Conservation (phyloP, 2,888 invertebrate species). For the Cistogaster globosa region DNA sequence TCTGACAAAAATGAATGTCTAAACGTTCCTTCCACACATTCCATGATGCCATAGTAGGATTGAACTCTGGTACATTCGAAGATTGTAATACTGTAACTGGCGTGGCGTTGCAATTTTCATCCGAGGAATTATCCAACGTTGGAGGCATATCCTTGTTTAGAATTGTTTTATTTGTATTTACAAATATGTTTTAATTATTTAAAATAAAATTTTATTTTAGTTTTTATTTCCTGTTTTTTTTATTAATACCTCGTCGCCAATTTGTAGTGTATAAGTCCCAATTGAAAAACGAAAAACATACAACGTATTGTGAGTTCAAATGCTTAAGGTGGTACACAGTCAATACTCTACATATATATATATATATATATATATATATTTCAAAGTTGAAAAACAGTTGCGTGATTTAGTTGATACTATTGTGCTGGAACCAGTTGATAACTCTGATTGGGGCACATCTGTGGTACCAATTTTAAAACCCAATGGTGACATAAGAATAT, state of each 20-base stretch:
- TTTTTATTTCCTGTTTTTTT: not conserved
- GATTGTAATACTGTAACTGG: not conserved
- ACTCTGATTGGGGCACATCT: not conserved
- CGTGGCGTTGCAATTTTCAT: not conserved
- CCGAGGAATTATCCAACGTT: not conserved
- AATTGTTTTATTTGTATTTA: not conserved
- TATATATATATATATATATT: too few relatives aligned
- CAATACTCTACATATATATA: too few relatives aligned
- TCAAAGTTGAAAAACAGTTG: not conserved
- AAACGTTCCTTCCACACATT: constrained; percentile 22
- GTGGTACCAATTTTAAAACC: not conserved
- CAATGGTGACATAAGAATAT: not conserved
- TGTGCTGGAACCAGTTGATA: not conserved
- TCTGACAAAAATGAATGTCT: constrained; percentile 44
- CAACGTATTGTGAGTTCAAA: too few relatives aligned
- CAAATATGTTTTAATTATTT: not conserved
- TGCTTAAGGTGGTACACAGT: too few relatives aligned
- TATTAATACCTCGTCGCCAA: not conserved
- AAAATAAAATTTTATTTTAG: not conserved
- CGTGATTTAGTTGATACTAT: not conserved
- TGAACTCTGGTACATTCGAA: not conserved
- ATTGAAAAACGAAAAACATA: too few relatives aligned
- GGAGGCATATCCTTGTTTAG: not conserved
- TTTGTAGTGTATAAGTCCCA: not conserved
- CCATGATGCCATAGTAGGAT: not conserved